Base-by-base conservation (phyloP, 2,888 invertebrate genomes). In the Dynastes maya region DNA sequence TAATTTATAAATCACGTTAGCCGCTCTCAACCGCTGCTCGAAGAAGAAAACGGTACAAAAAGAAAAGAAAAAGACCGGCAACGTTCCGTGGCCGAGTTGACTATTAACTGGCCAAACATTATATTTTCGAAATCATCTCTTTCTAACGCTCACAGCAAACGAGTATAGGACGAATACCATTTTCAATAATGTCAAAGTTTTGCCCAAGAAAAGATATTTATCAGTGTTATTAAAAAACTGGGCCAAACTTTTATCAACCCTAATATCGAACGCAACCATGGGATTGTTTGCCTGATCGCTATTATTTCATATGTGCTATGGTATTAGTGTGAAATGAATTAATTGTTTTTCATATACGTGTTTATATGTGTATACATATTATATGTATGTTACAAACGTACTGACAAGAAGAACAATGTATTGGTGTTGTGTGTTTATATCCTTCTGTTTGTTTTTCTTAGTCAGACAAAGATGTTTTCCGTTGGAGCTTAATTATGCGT, bases 1-100 rank as follows among this genome's bases (percentile, higher is more conserved):
- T 58, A 58, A 58, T 58, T 58, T 58, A 58, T 58, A 58, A 22
- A 58, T 58, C 55, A 58, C 55, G 55, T 58, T 58, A 58, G 55
- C 55, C 55, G 16, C 9, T 6, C 22, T 58, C 55, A 58, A 58
- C 22, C 22, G 16, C 6, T 58, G 22, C 16, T 58, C 45, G 45
- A 8, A 45, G 45, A 11, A 55, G 22, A 55, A 16, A 16, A 16
- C 22, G 22, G 55, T 58, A 58, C 9, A 22, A 16, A 27, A 58
- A 58, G 55, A 58, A 58, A 16, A 58, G 55, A 16, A 58, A 58
- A 58, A 58, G 1, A 58, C 16, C 55, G 55, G 55, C 22, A 58
- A 58, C 55, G 55, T 58, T 58, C 16, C 55, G 55, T 58, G 55
- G n/a, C 22, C 27, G 55, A 58, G 22, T 58, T n/a, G n/a, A 58